A percentile compares a stretch with the other conserved stretches of the same genome.
Evolutionary conservation across 37 sponge, comb jelly and placozoan genomes (phyloP).

Genomic region (Axinella damicornis): DNA sequence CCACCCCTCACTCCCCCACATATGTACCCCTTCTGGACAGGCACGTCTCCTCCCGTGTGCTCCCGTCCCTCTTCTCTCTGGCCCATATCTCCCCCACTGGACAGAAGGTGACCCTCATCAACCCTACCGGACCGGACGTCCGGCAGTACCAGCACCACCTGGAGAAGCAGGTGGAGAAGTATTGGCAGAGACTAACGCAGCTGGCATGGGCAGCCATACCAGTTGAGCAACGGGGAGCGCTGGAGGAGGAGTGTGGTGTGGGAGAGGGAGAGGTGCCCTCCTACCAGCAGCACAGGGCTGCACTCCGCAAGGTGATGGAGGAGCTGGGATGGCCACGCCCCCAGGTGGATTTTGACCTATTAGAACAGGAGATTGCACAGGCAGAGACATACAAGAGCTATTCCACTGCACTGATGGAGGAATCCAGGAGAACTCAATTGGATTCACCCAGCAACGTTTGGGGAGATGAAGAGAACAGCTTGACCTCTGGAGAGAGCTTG

Average conservation of each 20-base stretch:
- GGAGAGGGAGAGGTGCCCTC: not conserved
- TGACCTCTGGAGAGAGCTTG: not conserved
- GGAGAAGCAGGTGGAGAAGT: constrained; percentile 31
- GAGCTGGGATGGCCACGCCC: constrained; percentile 30
- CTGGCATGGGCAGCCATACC: constrained; percentile 46
- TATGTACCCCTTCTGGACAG: constrained; percentile 61
- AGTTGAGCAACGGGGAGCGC: not conserved
- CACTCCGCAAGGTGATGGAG: constrained; percentile 10
- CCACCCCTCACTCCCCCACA: constrained; percentile 64
- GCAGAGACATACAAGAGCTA: constrained; percentile 32
- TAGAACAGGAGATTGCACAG: constrained; percentile 58
- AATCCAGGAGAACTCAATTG: not conserved
- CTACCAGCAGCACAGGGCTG: constrained; percentile 45
- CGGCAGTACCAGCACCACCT: constrained; percentile 21
- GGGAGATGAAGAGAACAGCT: not conserved
- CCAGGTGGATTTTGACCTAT: constrained; percentile 47
- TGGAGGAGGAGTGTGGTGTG: constrained; percentile 6
- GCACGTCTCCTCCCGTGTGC: constrained; percentile 59
- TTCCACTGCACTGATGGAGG: constrained; percentile 21
- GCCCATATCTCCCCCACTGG: constrained; percentile 49
- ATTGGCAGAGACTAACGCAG: constrained; percentile 26
- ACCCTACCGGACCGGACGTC: constrained; percentile 43
- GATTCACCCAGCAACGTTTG: not conserved
- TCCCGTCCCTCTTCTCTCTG: constrained; percentile 37
- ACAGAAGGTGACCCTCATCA: constrained; percentile 42